Evolutionary conservation across 2,113 vertebrate genomes (phyloP).

Genomic region (Gadus chalcogrammus): DNA sequence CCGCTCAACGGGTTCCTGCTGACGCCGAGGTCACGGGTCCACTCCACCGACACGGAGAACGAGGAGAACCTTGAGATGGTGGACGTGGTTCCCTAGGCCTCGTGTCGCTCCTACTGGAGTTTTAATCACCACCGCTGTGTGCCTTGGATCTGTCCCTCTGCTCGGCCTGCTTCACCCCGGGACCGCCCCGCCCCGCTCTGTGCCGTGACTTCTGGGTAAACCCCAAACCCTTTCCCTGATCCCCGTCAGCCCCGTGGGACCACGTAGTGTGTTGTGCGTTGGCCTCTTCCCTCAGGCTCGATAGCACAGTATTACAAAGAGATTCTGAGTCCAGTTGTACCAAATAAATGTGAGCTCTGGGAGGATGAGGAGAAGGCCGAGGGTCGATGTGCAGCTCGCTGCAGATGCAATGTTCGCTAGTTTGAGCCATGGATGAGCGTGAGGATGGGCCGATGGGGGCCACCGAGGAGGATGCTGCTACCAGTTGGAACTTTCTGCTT

Average conservation of each 20-base stretch:
- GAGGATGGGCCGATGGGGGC: too few species aligned
- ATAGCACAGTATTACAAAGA: slow-evolving; percentile 4
- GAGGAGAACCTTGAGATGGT: slow-evolving; percentile 75
- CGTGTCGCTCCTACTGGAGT: not conserved
- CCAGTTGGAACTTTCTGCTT: too few species aligned
- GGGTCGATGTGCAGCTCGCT: too few species aligned
- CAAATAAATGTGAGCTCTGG: slow-evolving; percentile 13
- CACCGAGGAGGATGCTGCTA: too few species aligned
- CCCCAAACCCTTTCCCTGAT: slow-evolving; percentile 44
- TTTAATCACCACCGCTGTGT: slow-evolving; percentile 50
- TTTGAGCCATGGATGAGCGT: too few species aligned
- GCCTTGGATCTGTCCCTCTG: slow-evolving; percentile 59
- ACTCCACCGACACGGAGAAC: slow-evolving; percentile 84
- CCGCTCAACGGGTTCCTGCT: slow-evolving; percentile 77
- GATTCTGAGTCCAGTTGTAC: slow-evolving; percentile 13
- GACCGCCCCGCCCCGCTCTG: slow-evolving; percentile 26
- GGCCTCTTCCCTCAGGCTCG: slow-evolving; percentile 4
- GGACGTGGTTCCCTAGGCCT: slow-evolving; percentile 35
- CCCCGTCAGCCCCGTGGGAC: slow-evolving; percentile 38
- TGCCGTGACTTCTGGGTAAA: slow-evolving; percentile 39
- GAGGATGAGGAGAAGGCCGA: too few species aligned
- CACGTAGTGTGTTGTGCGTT: slow-evolving; percentile 26
- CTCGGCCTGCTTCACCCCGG: slow-evolving; percentile 31
- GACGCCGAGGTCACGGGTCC: slow-evolving; percentile 23
- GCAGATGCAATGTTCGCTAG: too few species aligned